Conservation (phyloP, 2,113 vertebrate genomes). For the Verasper variegatus region DNA sequence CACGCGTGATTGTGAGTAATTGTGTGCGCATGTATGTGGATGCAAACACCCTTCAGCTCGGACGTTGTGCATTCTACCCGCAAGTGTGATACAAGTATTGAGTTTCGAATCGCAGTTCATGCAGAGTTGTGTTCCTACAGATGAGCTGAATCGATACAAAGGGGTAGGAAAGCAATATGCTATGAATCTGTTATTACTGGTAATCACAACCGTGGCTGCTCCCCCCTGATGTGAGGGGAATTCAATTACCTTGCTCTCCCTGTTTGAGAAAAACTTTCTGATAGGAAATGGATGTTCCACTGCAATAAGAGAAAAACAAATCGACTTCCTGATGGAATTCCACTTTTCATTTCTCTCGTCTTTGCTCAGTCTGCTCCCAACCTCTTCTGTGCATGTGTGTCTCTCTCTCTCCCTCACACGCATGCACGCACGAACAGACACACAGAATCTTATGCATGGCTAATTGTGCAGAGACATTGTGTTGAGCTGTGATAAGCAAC, state of each 20-base stretch:
- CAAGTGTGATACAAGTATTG: constrained; percentile 47
- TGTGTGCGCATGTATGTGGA: not conserved
- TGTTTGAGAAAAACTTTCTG: constrained; percentile 64
- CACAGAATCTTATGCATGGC: constrained; percentile 66
- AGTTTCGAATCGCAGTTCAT: constrained; percentile 46
- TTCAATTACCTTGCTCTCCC: constrained; percentile 72
- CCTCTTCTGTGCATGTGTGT: constrained; percentile 17
- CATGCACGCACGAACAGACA: constrained; percentile 19
- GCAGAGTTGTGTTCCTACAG: constrained; percentile 61
- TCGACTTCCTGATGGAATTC: constrained; percentile 75
- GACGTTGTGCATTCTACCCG: not conserved
- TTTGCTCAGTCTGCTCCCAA: constrained; percentile 51
- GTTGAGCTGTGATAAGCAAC: constrained; percentile 78
- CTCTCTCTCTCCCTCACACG: not conserved
- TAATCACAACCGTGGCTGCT: constrained; percentile 67
- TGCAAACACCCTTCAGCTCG: not conserved
- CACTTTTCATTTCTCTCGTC: constrained; percentile 68
- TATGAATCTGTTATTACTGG: constrained; percentile 73
- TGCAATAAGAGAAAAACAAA: constrained; percentile 74
- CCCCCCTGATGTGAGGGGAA: constrained; percentile 67
- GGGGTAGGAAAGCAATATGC: constrained; percentile 68
- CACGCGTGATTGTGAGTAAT: not conserved
- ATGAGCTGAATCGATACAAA: constrained; percentile 70
- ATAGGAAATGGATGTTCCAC: constrained; percentile 72
- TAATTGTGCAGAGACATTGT: constrained; percentile 80